A percentile compares a stretch with the other conserved stretches of the same genome.
Conservation (phyloP, 2,113 vertebrate species). For the Cyanocitta stelleri region DNA sequence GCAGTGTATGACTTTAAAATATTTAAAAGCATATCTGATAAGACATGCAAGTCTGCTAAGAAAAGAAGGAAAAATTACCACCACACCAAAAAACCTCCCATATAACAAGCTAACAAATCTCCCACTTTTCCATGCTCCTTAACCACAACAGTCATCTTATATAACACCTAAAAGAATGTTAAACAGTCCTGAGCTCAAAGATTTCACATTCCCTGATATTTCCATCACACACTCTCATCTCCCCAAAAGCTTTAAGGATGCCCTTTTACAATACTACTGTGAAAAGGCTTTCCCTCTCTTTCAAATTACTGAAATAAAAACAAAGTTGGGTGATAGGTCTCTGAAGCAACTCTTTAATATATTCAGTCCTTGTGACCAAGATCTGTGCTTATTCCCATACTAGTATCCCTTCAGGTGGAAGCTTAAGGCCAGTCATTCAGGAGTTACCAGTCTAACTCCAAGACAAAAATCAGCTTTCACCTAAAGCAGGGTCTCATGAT, state of each 20-base stretch:
- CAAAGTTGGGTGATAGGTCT: neutral
- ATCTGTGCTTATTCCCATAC: neutral
- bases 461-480: neutral
- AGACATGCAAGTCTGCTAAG: neutral
- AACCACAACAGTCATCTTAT: neutral
- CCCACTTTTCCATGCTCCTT: neutral
- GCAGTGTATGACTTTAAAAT: neutral
- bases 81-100: neutral
- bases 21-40: neutral
- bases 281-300: neutral
- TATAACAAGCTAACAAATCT: neutral
- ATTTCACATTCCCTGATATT: neutral
- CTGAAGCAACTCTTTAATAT: neutral
- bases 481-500: neutral
- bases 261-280: neutral
- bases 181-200: neutral
- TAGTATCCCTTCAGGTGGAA: neutral
- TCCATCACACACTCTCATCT: neutral
- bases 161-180: neutral
- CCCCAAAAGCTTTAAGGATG: neutral
- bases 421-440: neutral
- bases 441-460: neutral
- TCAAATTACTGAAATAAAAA: neutral
- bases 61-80: neutral
- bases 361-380: neutral